Percentiles rank a stretch among this genome's conserved stretches.
These are phyloP conservation scores for Corythaixoides concolor DNA, from an alignment of 2,113 vertebrate genomes.

Conservation along the genomic window DNA sequence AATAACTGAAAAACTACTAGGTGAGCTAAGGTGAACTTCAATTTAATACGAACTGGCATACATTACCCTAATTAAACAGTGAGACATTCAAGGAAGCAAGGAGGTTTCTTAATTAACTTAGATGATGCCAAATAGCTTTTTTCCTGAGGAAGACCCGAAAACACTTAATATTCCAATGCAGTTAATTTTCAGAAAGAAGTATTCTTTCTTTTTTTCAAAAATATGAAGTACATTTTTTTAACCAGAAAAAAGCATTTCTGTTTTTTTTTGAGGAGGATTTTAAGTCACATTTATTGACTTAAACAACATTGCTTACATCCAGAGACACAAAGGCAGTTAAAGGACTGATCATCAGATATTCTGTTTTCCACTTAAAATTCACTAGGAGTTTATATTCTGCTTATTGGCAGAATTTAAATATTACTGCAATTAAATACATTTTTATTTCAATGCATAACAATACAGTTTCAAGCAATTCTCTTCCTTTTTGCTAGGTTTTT, in stretches of 20 bases:
- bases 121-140: constrained; percentile 4
- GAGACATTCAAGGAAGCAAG: neutral
- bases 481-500: neutral
- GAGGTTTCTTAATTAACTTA: constrained; percentile 63
- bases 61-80: constrained; percentile 42
- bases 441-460: neutral
- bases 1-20: neutral
- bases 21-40: constrained; percentile 9
- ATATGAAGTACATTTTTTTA: neutral
- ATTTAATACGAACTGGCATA: constrained; percentile 9
- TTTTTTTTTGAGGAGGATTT: neutral
- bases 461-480: neutral
- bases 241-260: neutral
- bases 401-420: neutral
- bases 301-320: neutral
- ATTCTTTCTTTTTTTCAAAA: constrained; percentile 1
- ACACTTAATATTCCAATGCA: neutral
- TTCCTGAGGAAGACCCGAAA: constrained; percentile 51
- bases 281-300: neutral
- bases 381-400: neutral
- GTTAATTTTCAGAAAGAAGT: constrained; percentile 18
- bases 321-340: neutral
- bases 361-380: neutral
- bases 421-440: neutral
- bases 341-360: neutral